Evolutionary conservation across 2,797 vertebrate genomes (phyloP), one percentile per base, ranked within the genome.

Genomic region (Sebastes cheni): DNA sequence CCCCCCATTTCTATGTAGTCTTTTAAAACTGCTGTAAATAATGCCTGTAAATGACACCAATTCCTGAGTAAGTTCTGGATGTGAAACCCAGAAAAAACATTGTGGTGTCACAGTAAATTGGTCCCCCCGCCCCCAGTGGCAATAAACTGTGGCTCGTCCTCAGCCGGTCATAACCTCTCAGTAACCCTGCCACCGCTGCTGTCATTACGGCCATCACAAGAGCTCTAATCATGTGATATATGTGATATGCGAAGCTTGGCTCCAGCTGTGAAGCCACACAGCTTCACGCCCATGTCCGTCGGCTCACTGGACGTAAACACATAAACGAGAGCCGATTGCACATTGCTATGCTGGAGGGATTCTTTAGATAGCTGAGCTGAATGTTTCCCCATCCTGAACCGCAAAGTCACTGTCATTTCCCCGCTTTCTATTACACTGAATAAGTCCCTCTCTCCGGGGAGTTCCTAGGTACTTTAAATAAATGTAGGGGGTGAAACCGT

Each of bases 191-290:
- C 81, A 64, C 74, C 69, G 16, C 75, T n/a, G 16, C 80, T 85
- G 77, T 89, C 85, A 90, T 88, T 90, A 88, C 71, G 79, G 81
- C 79, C 71, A 69, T 89, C 82, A 67, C 77, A 61, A 83, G 83
- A 69, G 74, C 74, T 74, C 80, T 80, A 81, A 88, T 83, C 86
- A 86, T 88, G 77, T 85, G 86, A 89, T 85, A 86, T 77, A 86
- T 88, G 77, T 85, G 86, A 89, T 85, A 86, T 77, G 72, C 2
- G 8, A 80, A 79, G 65, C 77, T 86, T 85, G 90, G 89, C 85
- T 85, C 65, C 72, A 72, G 81, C 75, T 77, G 80, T 59, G 67
- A 83, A 84, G 58, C 89, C 87, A 64, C 87, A 64, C 86, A 88
- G 78, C 77, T 77, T 88, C 73, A 88, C 78, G 70, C 69, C 87